Base-by-base conservation (phyloP, 2,888 invertebrate genomes). In the Crematogaster levior region DNA sequence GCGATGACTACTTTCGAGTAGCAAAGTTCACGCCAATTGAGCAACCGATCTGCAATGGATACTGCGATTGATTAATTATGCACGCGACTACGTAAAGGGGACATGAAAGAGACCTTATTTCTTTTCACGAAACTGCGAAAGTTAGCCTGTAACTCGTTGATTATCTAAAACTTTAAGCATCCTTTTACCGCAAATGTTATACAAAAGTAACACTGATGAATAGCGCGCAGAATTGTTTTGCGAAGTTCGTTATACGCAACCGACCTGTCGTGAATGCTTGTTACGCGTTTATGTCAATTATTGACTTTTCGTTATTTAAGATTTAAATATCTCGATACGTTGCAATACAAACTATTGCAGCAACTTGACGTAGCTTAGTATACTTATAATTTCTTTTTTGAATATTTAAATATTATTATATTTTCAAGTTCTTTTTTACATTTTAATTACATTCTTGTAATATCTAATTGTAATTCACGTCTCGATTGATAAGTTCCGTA, bases 61-160 rank as follows among this genome's bases (percentile, higher is more conserved):
- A 37, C 51, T 34, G 34, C 40, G 15, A 58, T 68, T 56, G 56
- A 79, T 79, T 68, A 68, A 79, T 79, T 79, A 68, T 68, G 43
- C 46, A 12, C 56, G 34, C 24, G 24, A 66, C 40, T 40, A 30
- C 1, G 66, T 21, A 4, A 68, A 77, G 43, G 43, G 12, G 15
- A 48, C 34, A 10, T 34, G 10, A 65, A 66, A 53, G 68, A 30
- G 43, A 65, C 18, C 30, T 43, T 43, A 30, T 24, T 68, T 70
- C 77, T 79, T 79, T 79, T 56, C 21, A 27, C 7, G 9, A 3
- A n/a, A 2, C 30, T 34, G 12, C 12, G 34, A 56, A n/a, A 56
- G 37, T 58, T 18, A 24, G 4, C 27, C 6, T 6, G 58, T 10
- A 48, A 34, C 61, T 34, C 43, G 30, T 58, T 79, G 58, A 68